Evolutionary conservation across 2,888 invertebrate genomes (phyloP).

Genomic region (Brenthis daphne): DNA sequence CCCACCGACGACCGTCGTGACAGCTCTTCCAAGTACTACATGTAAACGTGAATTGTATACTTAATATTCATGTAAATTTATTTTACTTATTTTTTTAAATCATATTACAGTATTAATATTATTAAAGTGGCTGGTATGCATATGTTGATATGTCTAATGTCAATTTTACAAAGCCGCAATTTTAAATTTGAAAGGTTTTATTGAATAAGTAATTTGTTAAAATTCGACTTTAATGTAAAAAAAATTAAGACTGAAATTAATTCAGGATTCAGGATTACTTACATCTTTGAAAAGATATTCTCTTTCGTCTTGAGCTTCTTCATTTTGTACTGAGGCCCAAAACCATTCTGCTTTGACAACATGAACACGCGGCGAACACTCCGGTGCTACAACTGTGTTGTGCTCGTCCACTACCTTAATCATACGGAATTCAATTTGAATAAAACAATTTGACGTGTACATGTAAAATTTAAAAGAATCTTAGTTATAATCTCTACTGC

Average conservation of each 20-base stretch:
- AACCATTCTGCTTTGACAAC: conserved; percentile 98
- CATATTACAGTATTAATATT: not conserved
- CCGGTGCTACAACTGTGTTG: conserved; percentile 86
- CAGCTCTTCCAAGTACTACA: conserved; percentile 74
- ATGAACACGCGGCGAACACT: conserved; percentile 87
- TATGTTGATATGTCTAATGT: too few relatives aligned
- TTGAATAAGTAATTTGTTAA: too few relatives aligned
- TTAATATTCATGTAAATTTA: not conserved
- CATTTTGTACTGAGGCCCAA: conserved; percentile 98
- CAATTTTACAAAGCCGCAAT: too few relatives aligned
- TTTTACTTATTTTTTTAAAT: not conserved
- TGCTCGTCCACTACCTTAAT: conserved; percentile 93
- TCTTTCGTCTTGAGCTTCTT: conserved; percentile 94
- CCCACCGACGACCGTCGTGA: conserved; percentile 77
- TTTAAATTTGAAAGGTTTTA: too few relatives aligned
- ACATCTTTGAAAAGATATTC: conserved; percentile 94
- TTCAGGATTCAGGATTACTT: conserved; percentile 61
- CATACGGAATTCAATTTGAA: conserved; percentile 19
- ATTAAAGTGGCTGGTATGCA: too few relatives aligned
- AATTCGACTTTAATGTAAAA: too few relatives aligned
- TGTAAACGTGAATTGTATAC: not conserved
- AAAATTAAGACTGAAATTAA: too few relatives aligned
- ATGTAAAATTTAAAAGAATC: too few relatives aligned
- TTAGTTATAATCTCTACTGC: too few relatives aligned
- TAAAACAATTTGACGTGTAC: too few relatives aligned